Base-by-base conservation (phyloP, 2,113 vertebrate species). In the Aspiorhynchus laticeps region DNA sequence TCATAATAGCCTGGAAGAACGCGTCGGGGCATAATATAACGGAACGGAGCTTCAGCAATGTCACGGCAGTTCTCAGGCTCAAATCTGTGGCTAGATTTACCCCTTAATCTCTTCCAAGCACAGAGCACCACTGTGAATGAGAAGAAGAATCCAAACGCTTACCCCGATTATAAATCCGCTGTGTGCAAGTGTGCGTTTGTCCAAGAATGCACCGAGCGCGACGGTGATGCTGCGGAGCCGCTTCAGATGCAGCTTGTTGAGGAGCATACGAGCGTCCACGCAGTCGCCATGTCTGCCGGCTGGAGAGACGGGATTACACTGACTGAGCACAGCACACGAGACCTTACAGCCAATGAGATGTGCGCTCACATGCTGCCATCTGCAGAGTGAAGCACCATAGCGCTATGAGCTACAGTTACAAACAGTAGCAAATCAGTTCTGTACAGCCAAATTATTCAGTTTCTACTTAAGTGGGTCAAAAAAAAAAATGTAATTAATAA, bases 71-170 rank as follows among this genome's bases (percentile, higher is more conserved):
- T 79, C 48, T 36, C 61, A 71, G 1, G 43, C n/a, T 67, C 63
- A 71, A 82, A 83, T 83, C 63, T 69, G 41, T 36, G 43, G 15
- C 65, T 83, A 48, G 81, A 83, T 83, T 83, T 83, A 83, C 28
- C 28, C 5, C 81, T 48, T 83, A 83, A 83, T 83, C 81, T 83
- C 81, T 5, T 51, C 63, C 63, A 2, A 82, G 63, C 80, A 51
- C 26, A 31, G 41, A 15, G 56, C 63, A 31, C 46, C 63, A 11
- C 28, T 15, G 43, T 65, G 65, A 36, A 71, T 48, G 38, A 71
- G 63, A 53, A 26, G 46, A 76, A 26, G 38, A 43, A 65, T 31
- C 14, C 8, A 41, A 6, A 17, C 43, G 19, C 43, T 53, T 83
- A 83, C 81, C 80, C 21, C n/a, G 26, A 5, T 67, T 48, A 67